Percentiles rank a stretch among this genome's conserved stretches.
Evolutionary conservation across 2,113 vertebrate genomes (phyloP).

Genomic region (Malurus elegans): DNA sequence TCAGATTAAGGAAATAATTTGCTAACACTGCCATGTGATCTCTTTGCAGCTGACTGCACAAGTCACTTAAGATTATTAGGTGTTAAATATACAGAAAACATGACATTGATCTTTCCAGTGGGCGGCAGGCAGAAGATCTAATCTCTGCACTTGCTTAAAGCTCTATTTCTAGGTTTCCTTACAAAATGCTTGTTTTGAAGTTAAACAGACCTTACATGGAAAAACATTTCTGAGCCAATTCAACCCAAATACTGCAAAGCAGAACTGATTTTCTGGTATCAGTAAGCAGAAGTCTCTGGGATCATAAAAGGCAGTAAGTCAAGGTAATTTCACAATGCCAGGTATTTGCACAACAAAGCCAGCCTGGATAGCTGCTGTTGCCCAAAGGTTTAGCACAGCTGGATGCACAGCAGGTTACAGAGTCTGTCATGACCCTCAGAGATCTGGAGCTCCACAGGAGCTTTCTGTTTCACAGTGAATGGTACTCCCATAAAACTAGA

Average conservation of each 20-base stretch:
- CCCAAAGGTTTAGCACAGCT: not conserved
- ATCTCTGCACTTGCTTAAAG: constrained; percentile 10
- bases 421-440: not conserved
- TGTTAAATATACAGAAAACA: constrained; percentile 40
- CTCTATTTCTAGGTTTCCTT: constrained; percentile 26
- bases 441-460: not conserved
- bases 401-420: not conserved
- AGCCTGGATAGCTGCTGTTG: not conserved
- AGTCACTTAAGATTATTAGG: constrained; percentile 63
- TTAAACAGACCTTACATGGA: not conserved
- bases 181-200: constrained; percentile 33
- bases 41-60: constrained; percentile 54
- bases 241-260: not conserved
- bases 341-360: not conserved
- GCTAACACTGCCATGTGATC: constrained; percentile 49
- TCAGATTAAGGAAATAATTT: constrained; percentile 60
- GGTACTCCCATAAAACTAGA: not conserved
- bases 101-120: constrained; percentile 40
- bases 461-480: not conserved
- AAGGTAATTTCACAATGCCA: not conserved
- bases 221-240: constrained; percentile 1
- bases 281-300: not conserved
- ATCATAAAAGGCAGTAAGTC: not conserved
- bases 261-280: not conserved
- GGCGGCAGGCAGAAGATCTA: constrained; percentile 26